Conservation (phyloP, 1,140 invertebrate genomes). For the Scaptomyza montana region DNA sequence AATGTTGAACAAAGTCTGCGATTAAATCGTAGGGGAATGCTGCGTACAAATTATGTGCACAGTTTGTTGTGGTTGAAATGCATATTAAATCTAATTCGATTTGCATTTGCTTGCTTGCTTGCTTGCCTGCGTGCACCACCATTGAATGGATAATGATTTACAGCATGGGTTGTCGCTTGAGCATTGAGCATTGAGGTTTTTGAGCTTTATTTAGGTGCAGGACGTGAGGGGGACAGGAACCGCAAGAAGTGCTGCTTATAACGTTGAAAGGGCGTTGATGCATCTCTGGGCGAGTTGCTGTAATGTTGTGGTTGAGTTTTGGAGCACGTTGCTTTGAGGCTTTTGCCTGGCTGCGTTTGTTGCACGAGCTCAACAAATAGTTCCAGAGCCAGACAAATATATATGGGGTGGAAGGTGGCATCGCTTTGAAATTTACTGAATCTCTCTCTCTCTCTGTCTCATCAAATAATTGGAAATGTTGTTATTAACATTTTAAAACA, state of each 20-base stretch:
- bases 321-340: slow-evolving; percentile 80
- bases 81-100: slow-evolving; percentile 80
- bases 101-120: slow-evolving; percentile 54
- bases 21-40: slow-evolving; percentile 10
- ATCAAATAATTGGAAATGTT: slow-evolving; percentile 59
- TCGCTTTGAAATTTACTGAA: slow-evolving; percentile 16
- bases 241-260: slow-evolving; percentile 42
- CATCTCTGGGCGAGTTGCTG: slow-evolving; percentile 62
- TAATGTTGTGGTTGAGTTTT: slow-evolving; percentile 74
- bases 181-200: slow-evolving; percentile 28
- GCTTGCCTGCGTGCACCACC: slow-evolving; percentile 1
- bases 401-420: neutral
- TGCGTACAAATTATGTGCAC: slow-evolving; percentile 56
- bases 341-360: slow-evolving; percentile 44
- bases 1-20: slow-evolving; percentile 16
- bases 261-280: slow-evolving; percentile 16
- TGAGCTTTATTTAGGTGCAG: neutral
- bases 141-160: slow-evolving; percentile 60
- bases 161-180: slow-evolving; percentile 36
- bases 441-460: neutral
- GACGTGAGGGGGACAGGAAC: slow-evolving; percentile 38
- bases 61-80: slow-evolving; percentile 67
- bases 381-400: slow-evolving; percentile 12
- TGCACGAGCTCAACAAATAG: slow-evolving; percentile 53
- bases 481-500: slow-evolving; percentile 25